Evolutionary conservation across 2,888 invertebrate genomes (phyloP).

Genomic region (Scaeva pyrastri): DNA sequence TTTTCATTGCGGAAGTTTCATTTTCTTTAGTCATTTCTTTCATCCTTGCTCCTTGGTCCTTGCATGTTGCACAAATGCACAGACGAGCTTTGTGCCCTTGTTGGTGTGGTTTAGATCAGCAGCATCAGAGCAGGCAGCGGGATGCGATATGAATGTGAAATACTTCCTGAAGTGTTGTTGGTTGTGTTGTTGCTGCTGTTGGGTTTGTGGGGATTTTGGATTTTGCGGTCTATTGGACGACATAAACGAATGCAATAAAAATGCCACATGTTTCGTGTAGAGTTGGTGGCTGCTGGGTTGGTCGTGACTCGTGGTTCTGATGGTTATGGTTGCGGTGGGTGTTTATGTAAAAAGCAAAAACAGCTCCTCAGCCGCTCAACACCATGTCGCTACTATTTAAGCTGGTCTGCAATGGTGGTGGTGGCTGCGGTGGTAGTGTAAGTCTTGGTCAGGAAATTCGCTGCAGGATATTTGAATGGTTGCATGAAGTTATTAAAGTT

Average conservation of each 20-base stretch:
- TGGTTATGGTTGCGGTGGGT: conserved; percentile 49
- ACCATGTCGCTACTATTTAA: conserved; percentile 27
- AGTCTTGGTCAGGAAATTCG: conserved; percentile 51
- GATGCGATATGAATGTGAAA: conserved; percentile 61
- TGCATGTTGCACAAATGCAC: conserved; percentile 45
- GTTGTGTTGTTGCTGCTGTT: background rate
- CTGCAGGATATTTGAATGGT: conserved; percentile 63
- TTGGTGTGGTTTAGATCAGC: conserved; percentile 37
- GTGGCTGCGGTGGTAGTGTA: background rate
- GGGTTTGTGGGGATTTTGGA: conserved; percentile 65
- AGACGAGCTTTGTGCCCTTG: conserved; percentile 38
- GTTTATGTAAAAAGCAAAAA: conserved; percentile 2
- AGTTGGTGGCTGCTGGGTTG: background rate
- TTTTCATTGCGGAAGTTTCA: conserved; percentile 71
- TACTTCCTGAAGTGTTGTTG: conserved; percentile 67
- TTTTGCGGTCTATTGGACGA: conserved; percentile 76
- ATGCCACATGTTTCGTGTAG: conserved; percentile 68
- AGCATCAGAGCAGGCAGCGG: conserved; percentile 55
- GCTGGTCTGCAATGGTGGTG: background rate
- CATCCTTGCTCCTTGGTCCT: no score
- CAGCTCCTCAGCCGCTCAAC: conserved; percentile 42
- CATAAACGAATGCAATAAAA: conserved; percentile 75
- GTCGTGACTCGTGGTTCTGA: background rate
- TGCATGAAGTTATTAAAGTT: conserved; percentile 53
- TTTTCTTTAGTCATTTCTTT: conserved; percentile 59